phyloP scores from a whole-genome alignment of 2,113 vertebrate genomes.

The Hyperopisus bebe region DNA sequence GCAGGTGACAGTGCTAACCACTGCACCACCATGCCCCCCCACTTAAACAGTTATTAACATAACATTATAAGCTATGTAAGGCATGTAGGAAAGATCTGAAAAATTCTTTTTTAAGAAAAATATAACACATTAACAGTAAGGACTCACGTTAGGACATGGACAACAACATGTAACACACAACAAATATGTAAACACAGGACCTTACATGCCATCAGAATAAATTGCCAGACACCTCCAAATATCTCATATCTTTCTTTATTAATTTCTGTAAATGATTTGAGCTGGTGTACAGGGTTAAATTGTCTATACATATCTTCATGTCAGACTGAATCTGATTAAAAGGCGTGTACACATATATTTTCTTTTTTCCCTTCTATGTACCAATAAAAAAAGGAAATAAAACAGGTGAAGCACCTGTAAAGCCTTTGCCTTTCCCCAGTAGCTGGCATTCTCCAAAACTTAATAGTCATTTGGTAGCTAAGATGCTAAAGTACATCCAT shows the following conservation, averaged over 20 bases:
- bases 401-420: constrained; percentile 60
- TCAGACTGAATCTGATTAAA: constrained; percentile 60
- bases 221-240: constrained; percentile 21
- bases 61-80: not conserved
- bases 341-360: constrained; percentile 60
- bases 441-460: constrained; percentile 66
- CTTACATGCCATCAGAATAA: constrained; percentile 8
- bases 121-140: not conserved
- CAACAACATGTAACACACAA: not conserved
- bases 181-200: not conserved
- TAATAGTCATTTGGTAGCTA: constrained; percentile 67
- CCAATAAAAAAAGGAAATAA: constrained; percentile 66
- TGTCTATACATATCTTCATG: constrained; percentile 60
- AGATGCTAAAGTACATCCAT: constrained; percentile 71
- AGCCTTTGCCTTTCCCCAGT: constrained; percentile 52
- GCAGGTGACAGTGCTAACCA: too few species aligned
- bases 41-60: not conserved
- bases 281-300: constrained; percentile 75
- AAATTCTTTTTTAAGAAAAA: not conserved
- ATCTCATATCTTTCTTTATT: constrained; percentile 72
- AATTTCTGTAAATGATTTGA: constrained; percentile 73
- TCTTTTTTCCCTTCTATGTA: constrained; percentile 58
- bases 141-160: not conserved
- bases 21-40: too few species aligned
- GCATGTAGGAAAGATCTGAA: not conserved